These are phyloP conservation scores for Muntiacus muntjak DNA, from an alignment of 2,113 vertebrate species.

Conservation along the genomic window DNA sequence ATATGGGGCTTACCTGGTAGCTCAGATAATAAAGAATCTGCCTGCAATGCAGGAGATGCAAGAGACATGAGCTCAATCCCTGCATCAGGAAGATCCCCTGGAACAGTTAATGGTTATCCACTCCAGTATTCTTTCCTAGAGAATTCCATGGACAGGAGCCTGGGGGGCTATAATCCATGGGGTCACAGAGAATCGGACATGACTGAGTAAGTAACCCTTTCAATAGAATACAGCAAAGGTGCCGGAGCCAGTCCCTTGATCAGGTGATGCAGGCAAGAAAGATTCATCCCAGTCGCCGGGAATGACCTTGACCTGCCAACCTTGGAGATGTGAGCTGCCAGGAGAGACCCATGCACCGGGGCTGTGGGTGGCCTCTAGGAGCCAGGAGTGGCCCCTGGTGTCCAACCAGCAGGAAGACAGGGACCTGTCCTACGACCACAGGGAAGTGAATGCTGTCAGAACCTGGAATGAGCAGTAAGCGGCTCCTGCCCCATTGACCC, in stretches of 20 bases:
- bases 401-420: neutral
- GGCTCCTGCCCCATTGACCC: neutral
- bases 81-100: neutral
- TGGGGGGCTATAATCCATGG: neutral
- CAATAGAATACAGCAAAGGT: neutral
- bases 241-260: neutral
- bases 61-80: neutral
- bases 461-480: rapidly evolving
- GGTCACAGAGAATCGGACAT: neutral
- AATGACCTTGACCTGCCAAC: neutral
- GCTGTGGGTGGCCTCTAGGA: neutral
- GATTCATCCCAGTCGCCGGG: rapidly evolving
- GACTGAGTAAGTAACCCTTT: neutral
- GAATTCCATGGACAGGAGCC: neutral
- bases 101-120: neutral
- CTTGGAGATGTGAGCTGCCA: rapidly evolving
- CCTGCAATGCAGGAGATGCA: neutral
- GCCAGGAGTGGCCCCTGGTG: neutral
- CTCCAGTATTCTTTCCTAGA: neutral
- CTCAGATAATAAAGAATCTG: neutral
- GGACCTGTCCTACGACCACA: neutral
- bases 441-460: rapidly evolving
- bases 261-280: rapidly evolving
- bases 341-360: neutral
- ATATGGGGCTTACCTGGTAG: neutral